These are phyloP conservation scores for Chaenogobius annularis DNA, from an alignment of 2,113 vertebrate species.

Conservation along the genomic window DNA sequence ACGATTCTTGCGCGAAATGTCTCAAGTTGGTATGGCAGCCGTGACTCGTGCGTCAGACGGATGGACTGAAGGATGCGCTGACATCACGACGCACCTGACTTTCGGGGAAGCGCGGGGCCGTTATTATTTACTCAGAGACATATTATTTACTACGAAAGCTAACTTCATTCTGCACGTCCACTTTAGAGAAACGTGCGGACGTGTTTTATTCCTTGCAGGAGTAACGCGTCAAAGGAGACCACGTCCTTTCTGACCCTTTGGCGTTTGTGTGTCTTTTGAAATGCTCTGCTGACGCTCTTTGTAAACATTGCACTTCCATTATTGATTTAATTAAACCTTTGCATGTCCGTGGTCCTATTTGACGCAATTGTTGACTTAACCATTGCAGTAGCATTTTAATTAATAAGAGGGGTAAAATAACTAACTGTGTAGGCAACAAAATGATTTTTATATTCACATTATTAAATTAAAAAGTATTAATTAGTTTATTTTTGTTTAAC, in stretches of 20 bases:
- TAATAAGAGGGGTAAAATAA: no score
- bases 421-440: no score
- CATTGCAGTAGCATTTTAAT: no score
- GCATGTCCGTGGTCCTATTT: not conserved
- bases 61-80: conserved; percentile 8
- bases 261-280: not conserved
- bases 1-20: not conserved
- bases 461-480: no score
- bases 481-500: no score
- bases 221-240: not conserved
- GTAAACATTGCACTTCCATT: not conserved
- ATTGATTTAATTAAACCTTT: not conserved
- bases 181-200: not conserved
- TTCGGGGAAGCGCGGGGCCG: not conserved
- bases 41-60: not conserved
- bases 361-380: no score
- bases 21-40: not conserved
- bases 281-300: not conserved
- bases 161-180: not conserved
- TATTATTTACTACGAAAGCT: not conserved
- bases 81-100: conserved; percentile 19
- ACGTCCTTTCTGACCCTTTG: conserved; percentile 1
- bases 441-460: no score
- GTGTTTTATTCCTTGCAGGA: not conserved
- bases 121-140: not conserved